Base-by-base conservation (phyloP, 2,888 invertebrate species). In the Anodontia alba region DNA sequence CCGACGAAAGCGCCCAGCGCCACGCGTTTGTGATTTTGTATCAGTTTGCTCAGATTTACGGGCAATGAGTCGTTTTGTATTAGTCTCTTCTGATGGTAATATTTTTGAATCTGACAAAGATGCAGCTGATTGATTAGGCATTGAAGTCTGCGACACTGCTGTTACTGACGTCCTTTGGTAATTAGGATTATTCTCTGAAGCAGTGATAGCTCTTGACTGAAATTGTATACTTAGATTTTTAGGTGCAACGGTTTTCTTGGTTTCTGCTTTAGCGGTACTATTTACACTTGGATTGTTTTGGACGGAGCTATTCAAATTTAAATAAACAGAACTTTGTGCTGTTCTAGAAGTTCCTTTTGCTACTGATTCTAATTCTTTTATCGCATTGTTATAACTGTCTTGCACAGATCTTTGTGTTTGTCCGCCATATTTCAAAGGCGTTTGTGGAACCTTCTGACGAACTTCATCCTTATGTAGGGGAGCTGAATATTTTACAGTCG, bases 311-410 rank as follows among this genome's bases (percentile, higher is more conserved):
- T 84, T 81, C 31, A 84, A 51, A 70, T 81, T 85, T 29, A 85
- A 33, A 68, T 69, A 85, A 31, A 83, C 69, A 7, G 80, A 76
- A 75, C 76, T 85, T 69, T 69, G 69, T 15, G 26, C 42, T 1
- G 69, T 42, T n/a, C n/a, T 69, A 20, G 36, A 26, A 8, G 36
- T 33, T 26, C 82, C 82, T 42, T 71, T 83, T 17, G 85, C 85
- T 68, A 82, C 82, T 23, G 78, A 78, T 74, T 85, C 85, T 15
- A 85, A 68, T 51, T 85, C 85, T 26, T 83, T 85, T 23, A 85
- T 85, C 38, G 85, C 85, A 23, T 73, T 78, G 33, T 83, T 85
- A 51, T 83, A 85, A 68, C 82, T 83, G 42, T 85, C 82, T 42
- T 83, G 85, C 0, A 83, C 57, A 46, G 76, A 62, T 0, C 82